Evolutionary conservation across 1,140 invertebrate species (phyloP), one percentile per base, ranked within the genome.

Genomic region (Drosophila rhopaloa): DNA sequence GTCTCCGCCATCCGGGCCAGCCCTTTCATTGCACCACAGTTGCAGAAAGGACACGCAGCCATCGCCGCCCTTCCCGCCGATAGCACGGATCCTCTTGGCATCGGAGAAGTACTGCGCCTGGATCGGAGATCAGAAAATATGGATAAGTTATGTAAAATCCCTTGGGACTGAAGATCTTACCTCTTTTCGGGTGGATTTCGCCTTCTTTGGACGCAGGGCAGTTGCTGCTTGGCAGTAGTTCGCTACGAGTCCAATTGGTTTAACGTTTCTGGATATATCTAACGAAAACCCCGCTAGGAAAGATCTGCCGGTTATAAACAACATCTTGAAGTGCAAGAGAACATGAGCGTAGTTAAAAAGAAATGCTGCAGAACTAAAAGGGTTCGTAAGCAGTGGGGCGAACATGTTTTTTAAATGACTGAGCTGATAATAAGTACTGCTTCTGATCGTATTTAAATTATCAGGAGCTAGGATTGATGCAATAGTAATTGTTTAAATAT

Each of bases 1-100:
- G 93, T 99, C 97, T 0, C 98, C 99, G 5, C 98, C 98, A 93
- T 98, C 97, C 0, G 98, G 98, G 7, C 99, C 99, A 0, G 97
- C 98, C 65, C 94, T 94, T 73, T 98, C 97, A 85, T 98, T 98
- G 14, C 93, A 93, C 93, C 94, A 97, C 9, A 96, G 84, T 56
- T 91, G 95, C 3, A 97, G 85, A 91, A 99, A 98, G 0, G 97
- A 97, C 62, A 99, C 95, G 70, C 94, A 95, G 0, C 99, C 99
- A 94, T 99, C 95, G 2, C 99, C 99, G 7, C 99, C 99, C 54
- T 95, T 95, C 0, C 99, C 99, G 6, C 95, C 99, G 1, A 93
- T 90, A 2, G 95, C 93, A 63, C 94, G 91, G 0, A 96, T 93
- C 79, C 93, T 91, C 91, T 94, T 96, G 1, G 94, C 93, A 93